phyloP scores from a whole-genome alignment of 2,797 vertebrate species.

The Gobio occitaniae region DNA sequence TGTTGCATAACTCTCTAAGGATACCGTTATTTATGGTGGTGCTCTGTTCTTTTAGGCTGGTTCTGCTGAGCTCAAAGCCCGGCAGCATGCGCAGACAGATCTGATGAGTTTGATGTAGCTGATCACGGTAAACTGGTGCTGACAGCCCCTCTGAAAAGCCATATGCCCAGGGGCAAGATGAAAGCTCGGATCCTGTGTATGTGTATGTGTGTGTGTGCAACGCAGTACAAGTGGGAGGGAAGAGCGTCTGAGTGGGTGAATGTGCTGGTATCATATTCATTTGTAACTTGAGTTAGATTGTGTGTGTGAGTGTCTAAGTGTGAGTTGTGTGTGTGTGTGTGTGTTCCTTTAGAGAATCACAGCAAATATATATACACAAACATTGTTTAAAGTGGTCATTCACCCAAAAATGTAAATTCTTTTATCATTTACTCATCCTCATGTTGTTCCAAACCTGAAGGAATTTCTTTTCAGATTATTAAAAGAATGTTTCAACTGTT shows the following conservation, averaged over 20 bases:
- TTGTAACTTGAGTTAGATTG: constrained; percentile 61
- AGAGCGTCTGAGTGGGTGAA: constrained; percentile 34
- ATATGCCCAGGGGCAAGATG: constrained; percentile 58
- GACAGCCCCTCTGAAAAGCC: constrained; percentile 62
- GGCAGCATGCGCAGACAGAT: constrained; percentile 18
- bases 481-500: background rate
- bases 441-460: background rate
- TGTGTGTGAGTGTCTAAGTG: constrained; percentile 13
- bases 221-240: constrained; percentile 15
- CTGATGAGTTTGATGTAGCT: constrained; percentile 53
- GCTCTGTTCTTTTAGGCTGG: constrained; percentile 27
- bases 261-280: constrained; percentile 44
- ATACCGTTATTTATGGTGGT: constrained; percentile 30
- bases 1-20: constrained; percentile 44
- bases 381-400: background rate
- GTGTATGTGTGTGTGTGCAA: constrained; percentile 9
- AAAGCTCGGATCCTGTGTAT: constrained; percentile 46
- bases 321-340: background rate
- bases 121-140: constrained; percentile 67
- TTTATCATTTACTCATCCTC: background rate
- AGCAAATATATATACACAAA: background rate
- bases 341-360: background rate
- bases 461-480: background rate
- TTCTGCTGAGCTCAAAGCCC: constrained; percentile 44
- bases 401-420: background rate